These are phyloP conservation scores for Alentia gelatinosa DNA, from an alignment of 2,888 invertebrate species.

Conservation along the genomic window DNA sequence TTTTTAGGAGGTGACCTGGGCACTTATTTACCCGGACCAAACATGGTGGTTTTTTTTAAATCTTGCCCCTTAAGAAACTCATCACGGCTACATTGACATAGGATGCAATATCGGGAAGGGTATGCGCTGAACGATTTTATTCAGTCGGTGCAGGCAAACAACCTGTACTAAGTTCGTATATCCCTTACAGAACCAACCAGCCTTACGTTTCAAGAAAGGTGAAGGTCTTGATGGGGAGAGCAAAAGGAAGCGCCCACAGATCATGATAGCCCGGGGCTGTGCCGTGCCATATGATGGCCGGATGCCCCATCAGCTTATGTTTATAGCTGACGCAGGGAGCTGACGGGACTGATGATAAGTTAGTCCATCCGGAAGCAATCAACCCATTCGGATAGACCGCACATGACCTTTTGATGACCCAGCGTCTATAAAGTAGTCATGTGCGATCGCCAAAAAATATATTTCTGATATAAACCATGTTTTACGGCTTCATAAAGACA, in stretches of 20 bases:
- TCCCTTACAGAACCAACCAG: no score
- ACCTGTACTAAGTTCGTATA: no score
- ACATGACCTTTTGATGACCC: neutral
- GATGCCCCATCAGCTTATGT: neutral
- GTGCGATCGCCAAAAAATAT: neutral
- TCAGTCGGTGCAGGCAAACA: no score
- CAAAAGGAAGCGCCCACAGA: neutral
- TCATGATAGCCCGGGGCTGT: neutral
- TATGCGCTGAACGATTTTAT: no score
- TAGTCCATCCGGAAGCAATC: neutral
- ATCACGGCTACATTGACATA: no score
- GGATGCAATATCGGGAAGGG: no score
- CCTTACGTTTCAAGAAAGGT: no score
- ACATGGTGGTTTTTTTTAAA: no score
- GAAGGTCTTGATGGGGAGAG: no score
- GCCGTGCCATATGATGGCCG: neutral
- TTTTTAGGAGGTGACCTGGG: no score
- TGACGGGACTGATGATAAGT: neutral
- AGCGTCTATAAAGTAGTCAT: neutral
- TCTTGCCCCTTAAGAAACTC: no score
- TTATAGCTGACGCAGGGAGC: neutral
- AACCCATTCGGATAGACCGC: neutral
- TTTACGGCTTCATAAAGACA: neutral
- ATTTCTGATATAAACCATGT: neutral
- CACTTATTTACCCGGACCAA: no score